Evolutionary conservation across 2,113 vertebrate genomes (phyloP).

Genomic region (Isichthys henryi): DNA sequence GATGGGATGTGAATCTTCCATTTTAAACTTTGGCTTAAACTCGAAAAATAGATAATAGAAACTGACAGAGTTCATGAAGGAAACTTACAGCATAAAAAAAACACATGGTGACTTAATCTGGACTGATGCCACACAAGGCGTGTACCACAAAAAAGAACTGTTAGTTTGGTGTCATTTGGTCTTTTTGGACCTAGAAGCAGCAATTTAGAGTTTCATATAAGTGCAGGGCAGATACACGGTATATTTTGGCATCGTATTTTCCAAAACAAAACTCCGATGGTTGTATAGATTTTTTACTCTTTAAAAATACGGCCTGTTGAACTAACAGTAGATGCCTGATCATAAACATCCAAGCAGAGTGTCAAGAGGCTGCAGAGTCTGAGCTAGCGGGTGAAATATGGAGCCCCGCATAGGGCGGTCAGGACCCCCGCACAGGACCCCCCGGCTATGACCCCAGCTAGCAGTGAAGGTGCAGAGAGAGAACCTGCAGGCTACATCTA

Average conservation of each 20-base stretch:
- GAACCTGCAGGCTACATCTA: background rate
- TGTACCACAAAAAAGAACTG: background rate
- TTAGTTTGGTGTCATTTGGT: background rate
- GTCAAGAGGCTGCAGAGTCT: background rate
- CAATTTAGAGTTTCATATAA: background rate
- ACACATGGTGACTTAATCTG: background rate
- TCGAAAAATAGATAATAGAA: background rate
- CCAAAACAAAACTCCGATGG: background rate
- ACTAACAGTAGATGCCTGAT: background rate
- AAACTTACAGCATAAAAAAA: background rate
- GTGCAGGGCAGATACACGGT: background rate
- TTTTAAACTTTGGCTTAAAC: background rate
- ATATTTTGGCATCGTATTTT: background rate
- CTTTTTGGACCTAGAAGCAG: background rate
- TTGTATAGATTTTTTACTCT: background rate
- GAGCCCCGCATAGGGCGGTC: background rate
- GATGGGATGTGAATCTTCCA: background rate
- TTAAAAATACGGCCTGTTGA: background rate
- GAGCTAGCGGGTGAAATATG: background rate
- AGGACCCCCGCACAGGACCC: background rate
- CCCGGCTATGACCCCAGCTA: background rate
- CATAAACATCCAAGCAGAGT: background rate
- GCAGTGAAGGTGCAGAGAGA: background rate
- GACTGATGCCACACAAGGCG: background rate
- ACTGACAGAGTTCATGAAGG: background rate